These are phyloP conservation scores for Yoshiicerus persimilis DNA, from an alignment of 1,140 invertebrate species.

Conservation along the genomic window DNA sequence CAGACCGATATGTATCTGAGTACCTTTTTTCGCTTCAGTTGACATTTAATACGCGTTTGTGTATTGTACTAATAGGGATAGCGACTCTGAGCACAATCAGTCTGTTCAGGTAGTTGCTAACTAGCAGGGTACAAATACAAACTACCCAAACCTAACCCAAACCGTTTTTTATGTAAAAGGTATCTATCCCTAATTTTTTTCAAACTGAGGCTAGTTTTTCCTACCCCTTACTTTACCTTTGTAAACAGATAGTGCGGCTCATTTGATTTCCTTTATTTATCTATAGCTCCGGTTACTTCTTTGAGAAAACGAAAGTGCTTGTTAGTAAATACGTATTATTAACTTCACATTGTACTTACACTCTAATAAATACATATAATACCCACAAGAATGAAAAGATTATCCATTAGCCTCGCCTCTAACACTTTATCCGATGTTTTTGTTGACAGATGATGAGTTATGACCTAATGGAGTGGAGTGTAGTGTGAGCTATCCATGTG, in stretches of 20 bases:
- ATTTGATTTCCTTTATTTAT: background rate
- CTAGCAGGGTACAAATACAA: background rate
- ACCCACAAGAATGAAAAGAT: background rate
- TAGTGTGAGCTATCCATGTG: background rate
- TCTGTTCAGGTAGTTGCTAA: background rate
- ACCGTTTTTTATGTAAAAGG: background rate
- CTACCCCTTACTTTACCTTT: background rate
- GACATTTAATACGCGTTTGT: background rate
- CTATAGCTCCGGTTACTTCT: background rate
- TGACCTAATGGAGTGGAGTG: background rate
- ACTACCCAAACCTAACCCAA: background rate
- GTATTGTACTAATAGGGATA: background rate
- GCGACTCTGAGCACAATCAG: background rate
- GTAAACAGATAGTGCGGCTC: background rate
- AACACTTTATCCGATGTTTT: constrained; percentile 1
- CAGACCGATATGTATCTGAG: background rate
- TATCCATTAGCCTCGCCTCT: background rate
- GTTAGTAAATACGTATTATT: background rate
- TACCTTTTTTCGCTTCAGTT: background rate
- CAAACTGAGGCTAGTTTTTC: background rate
- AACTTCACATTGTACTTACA: background rate
- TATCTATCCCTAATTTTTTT: background rate
- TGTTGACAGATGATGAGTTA: constrained; percentile 12
- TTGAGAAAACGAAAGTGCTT: background rate
- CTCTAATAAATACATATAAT: background rate